Evolutionary conservation across 2,113 vertebrate genomes (phyloP).

Genomic region (Sprattus sprattus): DNA sequence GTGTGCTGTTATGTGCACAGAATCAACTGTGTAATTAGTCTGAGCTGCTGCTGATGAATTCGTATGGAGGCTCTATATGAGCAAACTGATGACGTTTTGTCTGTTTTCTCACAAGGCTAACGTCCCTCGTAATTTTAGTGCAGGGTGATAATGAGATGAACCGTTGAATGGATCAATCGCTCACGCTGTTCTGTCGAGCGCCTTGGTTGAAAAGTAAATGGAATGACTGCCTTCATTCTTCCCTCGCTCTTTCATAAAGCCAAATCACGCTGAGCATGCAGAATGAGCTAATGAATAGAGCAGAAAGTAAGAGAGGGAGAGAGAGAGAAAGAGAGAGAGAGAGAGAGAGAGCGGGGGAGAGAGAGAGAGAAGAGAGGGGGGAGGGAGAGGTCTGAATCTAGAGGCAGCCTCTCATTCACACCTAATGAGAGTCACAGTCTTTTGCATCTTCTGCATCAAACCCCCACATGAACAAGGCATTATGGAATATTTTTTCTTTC

Average conservation of each 20-base stretch:
- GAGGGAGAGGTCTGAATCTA: background rate
- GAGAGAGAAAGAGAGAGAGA: background rate
- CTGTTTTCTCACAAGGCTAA: background rate
- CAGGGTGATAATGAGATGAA: slow-evolving; percentile 5
- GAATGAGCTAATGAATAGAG: slow-evolving; percentile 15
- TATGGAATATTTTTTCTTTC: background rate
- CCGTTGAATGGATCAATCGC: slow-evolving; percentile 15
- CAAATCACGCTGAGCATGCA: slow-evolving; percentile 2
- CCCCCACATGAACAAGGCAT: background rate
- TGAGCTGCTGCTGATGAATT: background rate
- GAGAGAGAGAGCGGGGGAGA: background rate
- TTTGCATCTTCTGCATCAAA: background rate
- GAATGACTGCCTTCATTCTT: slow-evolving; percentile 10
- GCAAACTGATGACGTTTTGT: background rate
- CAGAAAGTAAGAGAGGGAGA: background rate
- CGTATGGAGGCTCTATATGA: background rate
- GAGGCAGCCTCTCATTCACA: background rate
- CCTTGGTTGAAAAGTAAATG: slow-evolving; percentile 6
- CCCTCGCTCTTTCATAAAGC: slow-evolving; percentile 14
- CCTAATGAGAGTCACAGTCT: background rate
- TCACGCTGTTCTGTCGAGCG: background rate
- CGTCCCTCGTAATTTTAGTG: background rate
- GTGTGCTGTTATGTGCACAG: background rate
- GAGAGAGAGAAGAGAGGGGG: background rate
- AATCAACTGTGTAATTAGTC: background rate